phyloP scores from a whole-genome alignment of 2,113 vertebrate species.

The Cygnus buccinator region DNA sequence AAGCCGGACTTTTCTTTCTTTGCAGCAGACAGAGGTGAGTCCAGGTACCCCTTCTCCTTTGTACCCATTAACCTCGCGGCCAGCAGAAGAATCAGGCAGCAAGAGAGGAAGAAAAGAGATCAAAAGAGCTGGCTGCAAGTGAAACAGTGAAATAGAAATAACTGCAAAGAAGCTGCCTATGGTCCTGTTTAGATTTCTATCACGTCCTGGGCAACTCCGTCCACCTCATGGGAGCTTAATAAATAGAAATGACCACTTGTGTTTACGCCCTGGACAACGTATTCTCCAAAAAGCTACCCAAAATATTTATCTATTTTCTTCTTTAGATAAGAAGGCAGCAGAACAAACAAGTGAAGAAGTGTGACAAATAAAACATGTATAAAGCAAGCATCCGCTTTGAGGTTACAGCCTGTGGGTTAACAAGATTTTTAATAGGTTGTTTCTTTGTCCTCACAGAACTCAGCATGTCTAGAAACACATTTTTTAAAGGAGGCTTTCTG shows the following conservation, averaged over 20 bases:
- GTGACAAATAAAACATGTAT: neutral
- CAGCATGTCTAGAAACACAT: neutral
- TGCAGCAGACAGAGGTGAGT: neutral
- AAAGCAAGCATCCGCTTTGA: neutral
- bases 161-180: neutral
- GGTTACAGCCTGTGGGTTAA: neutral
- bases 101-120: neutral
- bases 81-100: neutral
- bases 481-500: constrained; percentile 10
- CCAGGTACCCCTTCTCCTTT: neutral
- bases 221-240: neutral
- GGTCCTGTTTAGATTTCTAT: neutral
- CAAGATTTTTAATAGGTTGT: neutral
- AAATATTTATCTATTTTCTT: neutral
- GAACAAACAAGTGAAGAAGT: neutral
- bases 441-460: neutral
- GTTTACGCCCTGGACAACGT: neutral
- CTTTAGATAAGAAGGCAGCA: neutral
- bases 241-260: neutral
- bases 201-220: neutral
- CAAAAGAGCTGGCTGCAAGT: neutral
- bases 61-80: neutral
- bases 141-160: neutral
- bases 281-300: neutral
- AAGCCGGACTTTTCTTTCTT: neutral